A percentile compares a stretch with the other conserved stretches of the same genome.
Evolutionary conservation across 2,888 invertebrate genomes (phyloP).

Genomic region (Spilosoma lubricipeda): DNA sequence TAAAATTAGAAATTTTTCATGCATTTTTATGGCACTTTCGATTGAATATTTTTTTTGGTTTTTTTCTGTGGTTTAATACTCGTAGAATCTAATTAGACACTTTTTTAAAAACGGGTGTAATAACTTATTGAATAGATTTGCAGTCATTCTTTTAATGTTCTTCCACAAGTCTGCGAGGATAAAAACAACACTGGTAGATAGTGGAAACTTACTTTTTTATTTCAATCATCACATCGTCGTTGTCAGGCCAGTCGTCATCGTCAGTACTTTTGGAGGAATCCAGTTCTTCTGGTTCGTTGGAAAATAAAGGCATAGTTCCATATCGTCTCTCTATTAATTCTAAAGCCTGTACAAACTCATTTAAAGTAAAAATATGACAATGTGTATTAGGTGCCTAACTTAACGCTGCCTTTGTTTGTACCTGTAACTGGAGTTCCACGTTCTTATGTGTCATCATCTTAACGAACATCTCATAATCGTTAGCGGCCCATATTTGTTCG

Average conservation of each 20-base stretch:
- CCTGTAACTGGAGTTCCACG: constrained; percentile 93
- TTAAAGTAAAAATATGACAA: background rate
- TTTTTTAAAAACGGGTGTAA: too few species aligned
- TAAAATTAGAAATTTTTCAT: too few species aligned
- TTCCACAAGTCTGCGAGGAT: background rate
- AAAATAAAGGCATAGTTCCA: constrained; percentile 88
- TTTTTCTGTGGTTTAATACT: too few species aligned
- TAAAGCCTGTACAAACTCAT: constrained; percentile 87
- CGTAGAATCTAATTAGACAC: too few species aligned
- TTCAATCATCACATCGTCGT: constrained; percentile 87
- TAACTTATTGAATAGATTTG: background rate
- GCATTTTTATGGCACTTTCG: too few species aligned
- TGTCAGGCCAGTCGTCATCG: constrained; percentile 76
- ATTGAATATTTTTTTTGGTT: too few species aligned
- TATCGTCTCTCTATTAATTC: constrained; percentile 93
- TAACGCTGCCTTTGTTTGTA: constrained; percentile 36
- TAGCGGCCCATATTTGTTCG: constrained; percentile 96
- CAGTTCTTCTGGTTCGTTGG: constrained; percentile 76
- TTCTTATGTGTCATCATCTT: constrained; percentile 97
- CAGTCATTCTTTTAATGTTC: background rate
- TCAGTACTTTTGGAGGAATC: constrained; percentile 68
- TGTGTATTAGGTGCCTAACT: background rate
- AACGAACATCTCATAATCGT: constrained; percentile 95
- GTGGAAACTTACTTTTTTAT: constrained; percentile 84
- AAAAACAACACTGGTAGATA: background rate